Conservation (phyloP, 2,797 vertebrate genomes). For the Furcifer pardalis region DNA sequence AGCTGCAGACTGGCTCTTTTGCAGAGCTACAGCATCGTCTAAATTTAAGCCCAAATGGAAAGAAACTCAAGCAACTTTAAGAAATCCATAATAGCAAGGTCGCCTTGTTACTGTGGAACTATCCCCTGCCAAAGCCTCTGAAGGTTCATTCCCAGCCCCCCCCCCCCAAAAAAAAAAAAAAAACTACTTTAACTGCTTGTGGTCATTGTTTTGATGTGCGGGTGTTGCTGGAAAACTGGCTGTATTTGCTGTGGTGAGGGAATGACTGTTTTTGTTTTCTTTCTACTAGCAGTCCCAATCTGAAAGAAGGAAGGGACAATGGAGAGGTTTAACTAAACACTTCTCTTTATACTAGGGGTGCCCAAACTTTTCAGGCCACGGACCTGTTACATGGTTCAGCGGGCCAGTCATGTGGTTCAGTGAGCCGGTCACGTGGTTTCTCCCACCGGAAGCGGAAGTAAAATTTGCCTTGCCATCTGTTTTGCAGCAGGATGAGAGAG, state of each 20-base stretch:
- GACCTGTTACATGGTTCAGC: too few species aligned
- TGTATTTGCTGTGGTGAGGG: slow-evolving; percentile 14
- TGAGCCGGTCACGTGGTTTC: too few species aligned
- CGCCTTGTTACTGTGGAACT: background rate
- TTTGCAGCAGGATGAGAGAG: too few species aligned
- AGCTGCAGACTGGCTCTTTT: background rate
- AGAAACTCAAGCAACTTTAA: too few species aligned
- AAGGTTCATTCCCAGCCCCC: background rate
- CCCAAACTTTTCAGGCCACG: too few species aligned
- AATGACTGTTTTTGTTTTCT: slow-evolving; percentile 41
- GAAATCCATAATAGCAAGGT: background rate
- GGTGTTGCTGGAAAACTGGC: background rate
- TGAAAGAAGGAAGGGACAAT: background rate
- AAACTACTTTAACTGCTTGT: background rate
- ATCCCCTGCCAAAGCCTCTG: background rate
- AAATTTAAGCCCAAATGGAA: background rate
- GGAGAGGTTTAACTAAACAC: background rate
- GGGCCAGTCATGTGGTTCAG: too few species aligned
- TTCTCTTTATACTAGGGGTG: too few species aligned
- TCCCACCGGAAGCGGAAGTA: too few species aligned
- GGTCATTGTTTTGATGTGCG: background rate
- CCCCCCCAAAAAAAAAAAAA: too few species aligned
- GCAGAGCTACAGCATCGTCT: background rate
- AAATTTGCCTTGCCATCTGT: too few species aligned
- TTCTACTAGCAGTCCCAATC: background rate